Conservation (phyloP, 2,888 invertebrate genomes). For the Limnephilus lunatus region DNA sequence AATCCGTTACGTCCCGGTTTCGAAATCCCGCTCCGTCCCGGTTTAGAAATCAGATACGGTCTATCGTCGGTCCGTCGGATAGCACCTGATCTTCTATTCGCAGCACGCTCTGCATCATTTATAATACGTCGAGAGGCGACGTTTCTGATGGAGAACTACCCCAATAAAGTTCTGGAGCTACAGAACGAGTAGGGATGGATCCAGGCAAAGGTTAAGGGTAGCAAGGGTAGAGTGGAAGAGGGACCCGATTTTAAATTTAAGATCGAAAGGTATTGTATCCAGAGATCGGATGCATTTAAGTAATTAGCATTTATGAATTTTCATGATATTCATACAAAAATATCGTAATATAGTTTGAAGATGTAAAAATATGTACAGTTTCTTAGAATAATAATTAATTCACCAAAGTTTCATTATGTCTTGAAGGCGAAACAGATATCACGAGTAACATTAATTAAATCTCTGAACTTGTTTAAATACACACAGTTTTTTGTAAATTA, state of each 20-base stretch:
- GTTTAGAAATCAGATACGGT: conserved; percentile 45
- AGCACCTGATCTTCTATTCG: conserved; percentile 56
- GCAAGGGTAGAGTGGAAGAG: neutral
- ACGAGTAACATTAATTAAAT: too few species aligned
- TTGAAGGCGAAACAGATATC: too few species aligned
- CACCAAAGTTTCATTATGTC: too few species aligned
- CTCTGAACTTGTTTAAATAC: too few species aligned
- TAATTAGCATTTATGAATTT: too few species aligned
- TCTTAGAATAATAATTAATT: too few species aligned
- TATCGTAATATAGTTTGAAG: too few species aligned
- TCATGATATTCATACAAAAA: too few species aligned
- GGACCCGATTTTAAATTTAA: neutral
- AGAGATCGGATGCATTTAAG: neutral
- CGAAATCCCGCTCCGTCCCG: conserved; percentile 45
- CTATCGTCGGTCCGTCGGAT: conserved; percentile 37
- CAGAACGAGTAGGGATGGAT: neutral
- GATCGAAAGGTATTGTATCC: neutral
- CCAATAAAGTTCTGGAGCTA: conserved; percentile 57
- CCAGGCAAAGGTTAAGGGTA: neutral
- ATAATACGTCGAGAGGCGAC: conserved; percentile 60
- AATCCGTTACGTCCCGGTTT: neutral
- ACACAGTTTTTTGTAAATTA: too few species aligned
- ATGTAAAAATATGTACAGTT: too few species aligned
- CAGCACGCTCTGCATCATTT: conserved; percentile 63
- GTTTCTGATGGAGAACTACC: conserved; percentile 57